Conservation (phyloP, 2,888 invertebrate genomes). For the Diarsia brunnea region DNA sequence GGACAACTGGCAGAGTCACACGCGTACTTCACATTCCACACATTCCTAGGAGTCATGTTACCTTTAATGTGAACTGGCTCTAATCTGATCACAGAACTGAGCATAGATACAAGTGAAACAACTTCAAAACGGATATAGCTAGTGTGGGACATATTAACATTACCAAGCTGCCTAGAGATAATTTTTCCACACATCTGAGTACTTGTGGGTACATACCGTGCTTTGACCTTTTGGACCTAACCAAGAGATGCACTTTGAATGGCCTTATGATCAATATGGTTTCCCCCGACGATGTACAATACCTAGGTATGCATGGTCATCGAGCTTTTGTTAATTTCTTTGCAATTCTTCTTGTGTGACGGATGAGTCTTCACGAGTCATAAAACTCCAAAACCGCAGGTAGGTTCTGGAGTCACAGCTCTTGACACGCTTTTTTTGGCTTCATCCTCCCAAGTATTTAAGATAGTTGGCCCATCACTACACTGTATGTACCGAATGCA, state of each 20-base stretch:
- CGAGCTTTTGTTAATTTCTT: neutral
- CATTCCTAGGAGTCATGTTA: constrained; percentile 49
- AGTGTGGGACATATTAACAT: constrained; percentile 42
- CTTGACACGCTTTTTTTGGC: neutral
- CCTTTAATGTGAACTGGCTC: constrained; percentile 34
- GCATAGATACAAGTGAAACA: constrained; percentile 10
- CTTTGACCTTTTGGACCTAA: constrained; percentile 1
- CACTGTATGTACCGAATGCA: constrained; percentile 56
- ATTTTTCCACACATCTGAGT: constrained; percentile 1
- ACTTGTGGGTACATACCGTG: neutral
- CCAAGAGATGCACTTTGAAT: neutral
- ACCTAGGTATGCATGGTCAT: neutral
- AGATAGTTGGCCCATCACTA: constrained; percentile 1
- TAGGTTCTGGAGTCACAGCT: no score
- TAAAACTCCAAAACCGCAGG: neutral
- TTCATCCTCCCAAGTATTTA: neutral
- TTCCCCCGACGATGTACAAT: constrained; percentile 11
- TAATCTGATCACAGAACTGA: constrained; percentile 28
- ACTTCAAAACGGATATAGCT: constrained; percentile 36
- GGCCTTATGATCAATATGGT: neutral
- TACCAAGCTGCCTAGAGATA: neutral
- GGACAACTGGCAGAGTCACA: constrained; percentile 55
- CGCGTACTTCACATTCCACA: constrained; percentile 57
- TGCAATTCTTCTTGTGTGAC: neutral
- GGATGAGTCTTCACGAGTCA: neutral